These are phyloP conservation scores for Leucoraja ocellata DNA, from an alignment of 2,797 vertebrate genomes.

Conservation along the genomic window DNA sequence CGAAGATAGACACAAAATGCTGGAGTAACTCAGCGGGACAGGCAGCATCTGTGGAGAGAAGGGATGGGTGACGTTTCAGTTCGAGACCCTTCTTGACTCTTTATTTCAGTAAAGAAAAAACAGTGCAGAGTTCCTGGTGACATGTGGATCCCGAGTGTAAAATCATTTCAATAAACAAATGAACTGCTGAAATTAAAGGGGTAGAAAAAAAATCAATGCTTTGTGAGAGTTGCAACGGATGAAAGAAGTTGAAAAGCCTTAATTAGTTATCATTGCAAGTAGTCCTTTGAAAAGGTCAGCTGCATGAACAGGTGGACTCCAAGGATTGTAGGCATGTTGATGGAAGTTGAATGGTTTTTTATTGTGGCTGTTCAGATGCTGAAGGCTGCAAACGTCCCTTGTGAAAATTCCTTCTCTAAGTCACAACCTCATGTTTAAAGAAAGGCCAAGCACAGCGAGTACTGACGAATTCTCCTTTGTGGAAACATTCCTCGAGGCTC, in stretches of 20 bases:
- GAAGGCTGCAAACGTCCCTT: background rate
- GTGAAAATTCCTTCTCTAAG: background rate
- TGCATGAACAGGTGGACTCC: background rate
- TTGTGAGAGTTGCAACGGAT: background rate
- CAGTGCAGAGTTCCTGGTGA: too few relatives aligned
- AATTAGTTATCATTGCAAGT: background rate
- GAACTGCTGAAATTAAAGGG: too few relatives aligned
- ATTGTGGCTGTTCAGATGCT: background rate
- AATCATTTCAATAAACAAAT: too few relatives aligned
- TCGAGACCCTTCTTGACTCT: too few relatives aligned
- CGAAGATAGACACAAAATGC: too few relatives aligned
- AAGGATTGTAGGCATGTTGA: background rate
- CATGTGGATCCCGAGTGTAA: too few relatives aligned
- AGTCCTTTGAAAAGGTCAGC: background rate
- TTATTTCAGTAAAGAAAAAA: too few relatives aligned
- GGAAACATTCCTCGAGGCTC: background rate
- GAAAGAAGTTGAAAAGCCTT: background rate
- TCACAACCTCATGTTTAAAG: background rate
- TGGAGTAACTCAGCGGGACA: too few relatives aligned
- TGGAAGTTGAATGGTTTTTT: conserved; percentile 1
- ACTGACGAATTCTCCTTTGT: background rate
- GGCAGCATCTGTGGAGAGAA: too few relatives aligned
- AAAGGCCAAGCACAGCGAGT: background rate
- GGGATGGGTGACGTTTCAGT: too few relatives aligned
- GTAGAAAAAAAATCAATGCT: background rate